Conservation (phyloP, 2,888 invertebrate species). For the Flexamia atlantica region DNA sequence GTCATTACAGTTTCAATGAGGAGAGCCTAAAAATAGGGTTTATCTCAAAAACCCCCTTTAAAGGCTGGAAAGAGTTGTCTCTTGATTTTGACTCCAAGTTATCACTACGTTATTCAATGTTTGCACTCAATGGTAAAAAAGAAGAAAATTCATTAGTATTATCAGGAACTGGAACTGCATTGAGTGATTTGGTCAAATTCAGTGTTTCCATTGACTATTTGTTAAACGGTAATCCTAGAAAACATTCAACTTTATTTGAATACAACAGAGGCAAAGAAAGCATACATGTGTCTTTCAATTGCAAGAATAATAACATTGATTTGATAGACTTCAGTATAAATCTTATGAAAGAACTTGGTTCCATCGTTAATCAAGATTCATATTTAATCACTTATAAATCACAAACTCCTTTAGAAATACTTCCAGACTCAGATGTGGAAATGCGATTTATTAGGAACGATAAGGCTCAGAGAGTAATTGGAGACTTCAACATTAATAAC, state of each 20-base stretch:
- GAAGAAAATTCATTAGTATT: background rate
- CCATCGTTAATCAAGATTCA: background rate
- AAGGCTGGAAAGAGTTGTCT: background rate
- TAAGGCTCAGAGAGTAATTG: background rate
- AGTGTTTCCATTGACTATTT: constrained; percentile 2
- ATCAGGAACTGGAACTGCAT: background rate
- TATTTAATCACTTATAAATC: constrained; percentile 20
- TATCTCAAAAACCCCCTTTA: background rate
- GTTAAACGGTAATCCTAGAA: background rate
- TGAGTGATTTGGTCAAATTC: background rate
- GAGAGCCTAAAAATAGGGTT: background rate
- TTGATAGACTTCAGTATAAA: constrained; percentile 21
- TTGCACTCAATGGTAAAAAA: background rate
- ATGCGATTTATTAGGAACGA: background rate
- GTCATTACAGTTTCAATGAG: background rate
- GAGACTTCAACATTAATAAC: constrained; percentile 10
- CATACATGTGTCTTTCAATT: background rate
- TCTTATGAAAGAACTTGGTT: background rate
- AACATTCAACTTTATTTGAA: constrained; percentile 29
- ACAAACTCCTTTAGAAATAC: constrained; percentile 1
- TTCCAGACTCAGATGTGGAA: background rate
- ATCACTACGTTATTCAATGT: background rate
- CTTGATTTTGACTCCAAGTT: constrained; percentile 8
- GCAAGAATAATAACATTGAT: constrained; percentile 8
- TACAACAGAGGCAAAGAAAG: background rate